Evolutionary conservation across 2,113 vertebrate genomes (phyloP), one percentile per base, ranked within the genome.

Genomic region (Xenopus laevis): DNA sequence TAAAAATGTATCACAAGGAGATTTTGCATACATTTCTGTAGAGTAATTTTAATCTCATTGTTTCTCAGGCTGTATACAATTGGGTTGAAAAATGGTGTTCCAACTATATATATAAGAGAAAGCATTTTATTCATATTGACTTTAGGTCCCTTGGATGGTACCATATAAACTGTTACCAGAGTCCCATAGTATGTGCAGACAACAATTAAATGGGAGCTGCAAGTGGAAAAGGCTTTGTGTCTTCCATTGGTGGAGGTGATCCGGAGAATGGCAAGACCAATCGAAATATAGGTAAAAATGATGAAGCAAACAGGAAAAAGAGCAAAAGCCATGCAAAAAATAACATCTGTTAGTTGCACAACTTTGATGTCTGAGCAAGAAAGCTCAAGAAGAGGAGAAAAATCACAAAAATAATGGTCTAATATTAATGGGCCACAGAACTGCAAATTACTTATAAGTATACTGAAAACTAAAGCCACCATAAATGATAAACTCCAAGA

Each of bases 141-240:
- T 6, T n/a, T 40, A 3, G 33, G 18, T 16, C 60, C 46, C 20
- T 13, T 17, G 9, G 30, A 18, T n/a, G 74, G 74, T 47, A 57
- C 27, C 40, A 71, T 4, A 55, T 77, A 77, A 17, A 71, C 30
- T 27, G 64, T 33, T 0, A 71, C 58, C 7, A 64, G 4, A 18
- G 59, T 57, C 15, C 74, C 67, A 65, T 57, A 77, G 61, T n/a
- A 77, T 44, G 53, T 17, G 10, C 23, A 50, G 0, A 76, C 73
- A 4, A 77, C 60, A 5, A 27, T 58, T 18, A 75, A 55, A 21
- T 75, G 82, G 21, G 83, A 84, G 13, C 80, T 80, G 21, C 82
- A 84, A 50, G 83, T 84, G 11, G 82, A 83, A 50, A 84, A 82
- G 21, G 82, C 81, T 40, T 84, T 85, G 46, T 77, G 81, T 18